phyloP scores from a whole-genome alignment of 2,797 vertebrate species.

The Syngnathus rostellatus region DNA sequence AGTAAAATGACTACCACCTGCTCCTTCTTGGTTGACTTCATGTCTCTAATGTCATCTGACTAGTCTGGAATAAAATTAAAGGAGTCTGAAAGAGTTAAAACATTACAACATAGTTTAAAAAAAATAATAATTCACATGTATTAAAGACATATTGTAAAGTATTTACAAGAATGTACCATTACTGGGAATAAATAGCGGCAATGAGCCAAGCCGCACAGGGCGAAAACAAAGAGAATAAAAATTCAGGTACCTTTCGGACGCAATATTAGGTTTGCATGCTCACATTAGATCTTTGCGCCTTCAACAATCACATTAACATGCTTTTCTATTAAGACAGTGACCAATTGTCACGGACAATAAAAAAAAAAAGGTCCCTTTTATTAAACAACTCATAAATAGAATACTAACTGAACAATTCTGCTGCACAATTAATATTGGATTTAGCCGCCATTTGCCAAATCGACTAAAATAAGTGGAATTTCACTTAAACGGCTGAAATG shows the following conservation, averaged over 20 bases:
- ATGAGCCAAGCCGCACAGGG: constrained; percentile 10
- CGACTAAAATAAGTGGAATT: neutral
- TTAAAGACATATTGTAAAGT: constrained; percentile 29
- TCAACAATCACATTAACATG: constrained; percentile 26
- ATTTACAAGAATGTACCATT: constrained; percentile 53
- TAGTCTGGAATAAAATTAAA: neutral
- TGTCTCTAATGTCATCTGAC: neutral
- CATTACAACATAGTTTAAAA: constrained; percentile 19
- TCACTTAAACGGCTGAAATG: neutral
- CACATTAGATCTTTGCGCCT: constrained; percentile 10
- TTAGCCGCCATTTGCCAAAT: neutral
- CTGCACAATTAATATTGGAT: constrained; percentile 11
- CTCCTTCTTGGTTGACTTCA: constrained; percentile 4
- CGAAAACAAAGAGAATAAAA: constrained; percentile 6
- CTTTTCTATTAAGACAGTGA: constrained; percentile 22
- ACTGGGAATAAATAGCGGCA: constrained; percentile 15
- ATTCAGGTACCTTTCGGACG: constrained; percentile 23
- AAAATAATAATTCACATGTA: constrained; percentile 21
- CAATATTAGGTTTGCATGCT: constrained; percentile 32
- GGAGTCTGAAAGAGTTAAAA: neutral
- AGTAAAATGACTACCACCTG: neutral
- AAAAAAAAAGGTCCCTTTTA: constrained; percentile 42
- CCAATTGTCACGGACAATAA: constrained; percentile 32
- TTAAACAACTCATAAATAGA: constrained; percentile 27
- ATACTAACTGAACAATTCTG: constrained; percentile 31